These are phyloP conservation scores for Etia nguti DNA, from an alignment of 2,113 vertebrate species.

Conservation along the genomic window DNA sequence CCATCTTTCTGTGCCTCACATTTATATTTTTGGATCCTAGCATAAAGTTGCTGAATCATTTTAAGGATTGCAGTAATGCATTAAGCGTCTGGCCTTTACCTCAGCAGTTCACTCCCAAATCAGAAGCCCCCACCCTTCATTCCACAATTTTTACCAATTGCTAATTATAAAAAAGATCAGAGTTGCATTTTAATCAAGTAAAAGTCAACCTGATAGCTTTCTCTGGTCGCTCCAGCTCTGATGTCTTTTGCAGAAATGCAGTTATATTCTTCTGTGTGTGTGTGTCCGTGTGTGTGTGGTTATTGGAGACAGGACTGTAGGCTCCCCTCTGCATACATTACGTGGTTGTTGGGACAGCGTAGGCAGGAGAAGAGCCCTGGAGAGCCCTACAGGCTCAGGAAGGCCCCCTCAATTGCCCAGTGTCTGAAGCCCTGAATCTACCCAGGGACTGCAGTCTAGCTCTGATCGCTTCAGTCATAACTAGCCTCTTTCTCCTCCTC, in stretches of 20 bases:
- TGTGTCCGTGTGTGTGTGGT: not conserved
- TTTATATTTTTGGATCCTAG: not conserved
- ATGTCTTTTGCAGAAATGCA: not conserved
- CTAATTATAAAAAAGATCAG: not conserved
- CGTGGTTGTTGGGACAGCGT: slow-evolving; percentile 21
- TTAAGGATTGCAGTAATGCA: not conserved
- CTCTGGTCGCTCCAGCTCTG: not conserved
- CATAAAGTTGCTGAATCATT: not conserved
- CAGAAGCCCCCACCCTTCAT: not conserved
- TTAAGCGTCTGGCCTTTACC: not conserved
- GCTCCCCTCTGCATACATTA: slow-evolving; percentile 31
- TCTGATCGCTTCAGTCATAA: slow-evolving; percentile 19
- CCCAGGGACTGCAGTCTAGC: slow-evolving; percentile 15
- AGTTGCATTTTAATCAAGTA: not conserved
- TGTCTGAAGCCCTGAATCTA: slow-evolving; percentile 37
- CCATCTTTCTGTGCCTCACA: not conserved
- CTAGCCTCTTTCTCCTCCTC: not conserved
- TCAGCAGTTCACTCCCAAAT: not conserved
- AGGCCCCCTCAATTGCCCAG: slow-evolving; percentile 39
- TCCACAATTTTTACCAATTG: not conserved
- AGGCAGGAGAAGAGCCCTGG: slow-evolving; percentile 40
- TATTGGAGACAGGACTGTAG: not conserved
- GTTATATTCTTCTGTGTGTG: not conserved
- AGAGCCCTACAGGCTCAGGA: slow-evolving; percentile 32
- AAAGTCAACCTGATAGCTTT: not conserved